Percentiles rank a stretch among this genome's conserved stretches.
Conservation (phyloP, 2,113 vertebrate genomes). For the Andinoacara biseriatus region DNA sequence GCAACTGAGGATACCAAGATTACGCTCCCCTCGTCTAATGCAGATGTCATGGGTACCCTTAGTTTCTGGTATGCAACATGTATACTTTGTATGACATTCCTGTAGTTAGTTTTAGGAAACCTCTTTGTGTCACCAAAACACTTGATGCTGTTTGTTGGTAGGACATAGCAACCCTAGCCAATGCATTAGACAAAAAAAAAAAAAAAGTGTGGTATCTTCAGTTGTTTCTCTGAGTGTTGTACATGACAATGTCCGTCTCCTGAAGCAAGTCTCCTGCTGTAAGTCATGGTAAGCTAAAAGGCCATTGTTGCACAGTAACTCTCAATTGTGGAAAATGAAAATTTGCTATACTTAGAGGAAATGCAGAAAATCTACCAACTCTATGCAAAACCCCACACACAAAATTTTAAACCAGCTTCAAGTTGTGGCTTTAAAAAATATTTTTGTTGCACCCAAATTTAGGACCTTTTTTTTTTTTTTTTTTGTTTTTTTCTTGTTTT, state of each 20-base stretch:
- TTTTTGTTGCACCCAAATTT: neutral
- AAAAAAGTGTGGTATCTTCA: conserved; percentile 92
- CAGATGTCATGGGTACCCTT: conserved; percentile 80
- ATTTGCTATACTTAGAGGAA: neutral
- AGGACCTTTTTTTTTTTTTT: neutral
- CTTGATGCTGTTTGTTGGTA: conserved; percentile 32
- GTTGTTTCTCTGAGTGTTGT: conserved; percentile 96
- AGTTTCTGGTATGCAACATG: conserved; percentile 70
- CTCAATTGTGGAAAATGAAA: neutral
- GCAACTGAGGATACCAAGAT: conserved; percentile 96
- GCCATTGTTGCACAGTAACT: conserved; percentile 76
- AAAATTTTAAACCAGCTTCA: neutral
- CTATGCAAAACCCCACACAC: conserved; percentile 39
- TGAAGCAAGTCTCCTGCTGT: conserved; percentile 88
- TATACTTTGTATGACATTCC: conserved; percentile 46
- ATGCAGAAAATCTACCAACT: conserved; percentile 11
- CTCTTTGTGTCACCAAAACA: conserved; percentile 37
- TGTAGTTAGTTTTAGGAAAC: conserved; percentile 27
- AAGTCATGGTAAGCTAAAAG: conserved; percentile 92
- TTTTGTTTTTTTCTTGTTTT: neutral
- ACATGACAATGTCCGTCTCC: conserved; percentile 84
- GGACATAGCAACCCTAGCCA: conserved; percentile 61
- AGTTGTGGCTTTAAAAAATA: neutral
- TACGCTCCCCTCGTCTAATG: conserved; percentile 85
- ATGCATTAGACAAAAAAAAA: conserved; percentile 82